A percentile compares a stretch with the other conserved stretches of the same genome.
phyloP scores from a whole-genome alignment of 2,113 vertebrate species.

The Ginglymostoma cirratum region DNA sequence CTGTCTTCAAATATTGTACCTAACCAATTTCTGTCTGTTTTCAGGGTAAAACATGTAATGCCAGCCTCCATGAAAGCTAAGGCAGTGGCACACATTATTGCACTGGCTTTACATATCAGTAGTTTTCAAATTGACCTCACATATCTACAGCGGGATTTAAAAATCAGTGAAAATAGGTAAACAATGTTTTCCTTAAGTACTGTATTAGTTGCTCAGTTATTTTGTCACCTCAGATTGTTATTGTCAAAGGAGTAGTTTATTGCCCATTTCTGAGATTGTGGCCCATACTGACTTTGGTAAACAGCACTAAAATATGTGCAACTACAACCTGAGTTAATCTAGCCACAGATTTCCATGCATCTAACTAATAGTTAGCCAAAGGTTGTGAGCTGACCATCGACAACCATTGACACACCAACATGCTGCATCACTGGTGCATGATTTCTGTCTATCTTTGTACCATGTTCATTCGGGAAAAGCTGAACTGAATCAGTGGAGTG shows the following conservation, averaged over 20 bases:
- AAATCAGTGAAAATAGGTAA: slow-evolving; percentile 61
- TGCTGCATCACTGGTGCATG: not conserved
- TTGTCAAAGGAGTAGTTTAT: not conserved
- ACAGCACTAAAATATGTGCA: not conserved
- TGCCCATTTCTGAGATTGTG: not conserved
- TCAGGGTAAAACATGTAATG: slow-evolving; percentile 59
- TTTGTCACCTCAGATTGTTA: not conserved
- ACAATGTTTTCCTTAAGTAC: slow-evolving; percentile 15
- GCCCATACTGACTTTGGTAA: not conserved
- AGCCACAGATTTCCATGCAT: not conserved
- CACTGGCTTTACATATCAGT: slow-evolving; percentile 61
- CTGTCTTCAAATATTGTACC: not conserved
- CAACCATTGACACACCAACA: not conserved
- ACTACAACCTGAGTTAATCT: not conserved
- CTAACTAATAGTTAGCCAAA: not conserved
- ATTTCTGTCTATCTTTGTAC: not conserved
- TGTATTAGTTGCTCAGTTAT: not conserved
- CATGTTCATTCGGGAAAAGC: not conserved
- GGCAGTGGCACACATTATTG: slow-evolving; percentile 53
- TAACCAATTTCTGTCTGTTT: slow-evolving; percentile 13
- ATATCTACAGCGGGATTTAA: slow-evolving; percentile 58
- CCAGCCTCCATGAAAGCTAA: slow-evolving; percentile 65
- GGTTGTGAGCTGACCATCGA: not conserved
- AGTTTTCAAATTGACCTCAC: slow-evolving; percentile 63
- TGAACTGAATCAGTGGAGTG: not conserved